Evolutionary conservation across 2,888 invertebrate species (phyloP), one percentile per base, ranked within the genome.

Genomic region (Taphrorychus bicolor): DNA sequence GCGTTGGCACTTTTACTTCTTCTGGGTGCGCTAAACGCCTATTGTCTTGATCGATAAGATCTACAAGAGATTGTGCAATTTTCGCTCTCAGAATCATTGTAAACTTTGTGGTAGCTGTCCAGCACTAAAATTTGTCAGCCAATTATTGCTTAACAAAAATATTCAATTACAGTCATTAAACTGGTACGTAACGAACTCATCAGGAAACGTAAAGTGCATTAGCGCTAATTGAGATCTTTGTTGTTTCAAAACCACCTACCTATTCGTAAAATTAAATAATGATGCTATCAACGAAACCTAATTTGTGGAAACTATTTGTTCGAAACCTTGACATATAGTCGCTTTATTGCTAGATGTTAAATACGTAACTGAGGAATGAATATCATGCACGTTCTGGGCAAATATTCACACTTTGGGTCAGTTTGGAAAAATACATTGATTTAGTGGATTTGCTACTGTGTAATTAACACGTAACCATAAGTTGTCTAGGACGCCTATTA

Each of bases 1-100:
- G 32, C 45, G 7, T 45, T 45, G 32, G 32, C 32, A 32, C 17
- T 45, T 45, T 45, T 45, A 3, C 14, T 45, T 32, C 11, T 32
- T 45, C 17, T 45, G 45, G 45, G 45, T 45, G 45, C 14, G 45
- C 45, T 17, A 45, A 45, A 45, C 45, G 14, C 14, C 45, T 45
- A 45, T 45, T 45, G 45, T 45, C 45, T 45, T 45, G 45, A 45
- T 16, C 45, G 45, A 45, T 45, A 45, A 45, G 45, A 45, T 45
- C 45, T 45, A 45, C 16, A 14, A 5, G 2, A 45, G 45, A 45
- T 45, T 32, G 32, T 32, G 32, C 1, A 32, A 32, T 32, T 32
- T 32, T 32, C 11, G 9, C 32, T 32, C 9, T 32, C 7, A 32
- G 32, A 32, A 32, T 32, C 7, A 32, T 9, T 32, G 32, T 32